A percentile compares a stretch with the other conserved stretches of the same genome.
Conservation (phyloP, 1,140 invertebrate species). For the Battus philenor region DNA sequence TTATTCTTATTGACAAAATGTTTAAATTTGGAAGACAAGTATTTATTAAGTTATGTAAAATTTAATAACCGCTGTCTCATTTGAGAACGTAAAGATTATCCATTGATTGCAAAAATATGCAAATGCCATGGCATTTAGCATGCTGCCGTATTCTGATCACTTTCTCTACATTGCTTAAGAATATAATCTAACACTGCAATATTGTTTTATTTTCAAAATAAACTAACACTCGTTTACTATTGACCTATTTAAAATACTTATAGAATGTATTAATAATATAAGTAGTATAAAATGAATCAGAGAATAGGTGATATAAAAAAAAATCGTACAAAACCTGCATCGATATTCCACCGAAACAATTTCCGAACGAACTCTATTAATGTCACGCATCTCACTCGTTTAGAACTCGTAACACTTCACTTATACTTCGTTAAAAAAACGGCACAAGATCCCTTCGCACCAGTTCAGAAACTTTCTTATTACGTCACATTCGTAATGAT, state of each 20-base stretch:
- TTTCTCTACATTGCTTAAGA: constrained; percentile 7
- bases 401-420: constrained; percentile 21
- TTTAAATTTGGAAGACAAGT: not conserved
- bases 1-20: no score
- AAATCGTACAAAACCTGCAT: constrained; percentile 50
- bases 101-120: constrained; percentile 12
- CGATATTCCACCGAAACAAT: constrained; percentile 27
- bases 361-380: constrained; percentile 19
- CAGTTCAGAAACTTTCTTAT: constrained; percentile 25
- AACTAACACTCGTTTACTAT: no score
- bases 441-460: constrained; percentile 24
- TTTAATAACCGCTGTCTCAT: not conserved
- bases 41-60: not conserved
- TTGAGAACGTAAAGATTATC: not conserved
- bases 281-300: not conserved
- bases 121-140: constrained; percentile 4
- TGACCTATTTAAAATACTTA: no score
- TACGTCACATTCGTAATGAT: constrained; percentile 35
- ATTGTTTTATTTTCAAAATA: no score
- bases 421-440: constrained; percentile 17
- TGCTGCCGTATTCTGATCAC: not conserved
- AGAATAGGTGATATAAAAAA: constrained; percentile 5
- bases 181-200: not conserved
- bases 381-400: constrained; percentile 39
- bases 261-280: no score